phyloP scores from a whole-genome alignment of 2,797 vertebrate species.

The Lepus oiostolus region DNA sequence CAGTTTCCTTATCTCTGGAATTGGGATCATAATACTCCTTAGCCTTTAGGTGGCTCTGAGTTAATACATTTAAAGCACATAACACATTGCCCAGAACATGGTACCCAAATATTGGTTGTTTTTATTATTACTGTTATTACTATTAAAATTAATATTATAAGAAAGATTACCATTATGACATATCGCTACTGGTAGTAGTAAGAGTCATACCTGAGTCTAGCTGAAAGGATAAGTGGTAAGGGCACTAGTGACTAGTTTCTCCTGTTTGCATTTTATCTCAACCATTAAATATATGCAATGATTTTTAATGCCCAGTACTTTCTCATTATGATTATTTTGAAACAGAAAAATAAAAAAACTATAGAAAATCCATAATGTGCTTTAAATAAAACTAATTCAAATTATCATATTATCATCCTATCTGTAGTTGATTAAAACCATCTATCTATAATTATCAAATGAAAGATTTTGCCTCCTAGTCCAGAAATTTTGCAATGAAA shows the following conservation, averaged over 20 bases:
- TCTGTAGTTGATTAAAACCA: conserved; percentile 56
- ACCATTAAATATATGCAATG: background rate
- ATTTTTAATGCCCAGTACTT: background rate
- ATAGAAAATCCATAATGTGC: conserved; percentile 17
- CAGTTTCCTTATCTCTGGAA: conserved; percentile 2
- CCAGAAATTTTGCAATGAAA: conserved; percentile 11
- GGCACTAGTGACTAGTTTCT: background rate
- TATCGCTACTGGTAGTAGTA: background rate
- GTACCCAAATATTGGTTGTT: background rate
- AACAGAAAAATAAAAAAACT: conserved; percentile 44
- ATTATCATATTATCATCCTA: background rate
- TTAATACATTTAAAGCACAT: background rate
- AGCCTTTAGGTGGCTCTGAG: background rate
- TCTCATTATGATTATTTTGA: conserved; percentile 32
- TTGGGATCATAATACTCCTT: background rate
- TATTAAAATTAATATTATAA: background rate
- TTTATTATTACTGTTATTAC: background rate
- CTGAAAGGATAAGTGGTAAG: background rate
- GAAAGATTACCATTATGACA: background rate
- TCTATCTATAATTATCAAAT: conserved; percentile 50
- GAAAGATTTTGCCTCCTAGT: conserved; percentile 14
- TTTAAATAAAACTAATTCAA: conserved; percentile 50
- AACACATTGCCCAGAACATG: background rate
- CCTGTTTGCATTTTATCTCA: background rate
- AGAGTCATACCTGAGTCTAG: background rate